Conservation (phyloP, 2,113 vertebrate genomes). For the Syngnathus floridae region DNA sequence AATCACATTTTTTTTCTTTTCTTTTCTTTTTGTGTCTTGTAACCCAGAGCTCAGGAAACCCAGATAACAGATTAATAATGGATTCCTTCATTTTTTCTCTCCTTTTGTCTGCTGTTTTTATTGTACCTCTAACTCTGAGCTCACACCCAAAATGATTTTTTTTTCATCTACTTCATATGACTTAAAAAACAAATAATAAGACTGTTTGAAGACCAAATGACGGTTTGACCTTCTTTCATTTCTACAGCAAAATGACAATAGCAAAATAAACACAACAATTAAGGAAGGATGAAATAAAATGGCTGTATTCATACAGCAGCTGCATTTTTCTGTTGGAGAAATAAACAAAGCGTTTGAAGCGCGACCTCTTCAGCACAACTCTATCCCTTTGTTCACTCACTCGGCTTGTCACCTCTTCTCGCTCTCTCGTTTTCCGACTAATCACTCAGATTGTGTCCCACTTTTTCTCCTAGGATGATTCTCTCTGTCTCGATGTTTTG, state of each 20-base stretch:
- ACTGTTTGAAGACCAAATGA: not conserved
- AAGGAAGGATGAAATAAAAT: slow-evolving; percentile 19
- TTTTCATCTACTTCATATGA: no score
- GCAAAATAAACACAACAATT: slow-evolving; percentile 6
- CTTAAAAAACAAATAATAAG: no score
- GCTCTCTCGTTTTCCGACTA: not conserved
- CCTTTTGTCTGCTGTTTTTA: no score
- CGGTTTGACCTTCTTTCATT: not conserved
- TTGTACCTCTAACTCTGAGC: no score
- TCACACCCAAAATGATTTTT: no score
- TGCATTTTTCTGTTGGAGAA: slow-evolving; percentile 25
- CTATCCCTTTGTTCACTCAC: slow-evolving; percentile 24
- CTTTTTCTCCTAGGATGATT: slow-evolving; percentile 24
- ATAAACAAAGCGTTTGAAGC: slow-evolving; percentile 23
- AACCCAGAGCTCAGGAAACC: no score
- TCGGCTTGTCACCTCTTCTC: slow-evolving; percentile 16
- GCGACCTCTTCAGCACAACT: slow-evolving; percentile 15
- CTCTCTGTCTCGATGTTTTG: not conserved
- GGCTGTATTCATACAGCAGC: slow-evolving; percentile 9
- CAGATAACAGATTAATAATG: no score
- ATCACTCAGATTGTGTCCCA: not conserved
- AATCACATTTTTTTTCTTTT: no score
- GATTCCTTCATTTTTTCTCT: no score
- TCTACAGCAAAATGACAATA: not conserved
- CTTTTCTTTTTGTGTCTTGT: no score